A percentile compares a stretch with the other conserved stretches of the same genome.
Conservation (phyloP, 1,140 invertebrate genomes). For the Polyergus mexicanus region DNA sequence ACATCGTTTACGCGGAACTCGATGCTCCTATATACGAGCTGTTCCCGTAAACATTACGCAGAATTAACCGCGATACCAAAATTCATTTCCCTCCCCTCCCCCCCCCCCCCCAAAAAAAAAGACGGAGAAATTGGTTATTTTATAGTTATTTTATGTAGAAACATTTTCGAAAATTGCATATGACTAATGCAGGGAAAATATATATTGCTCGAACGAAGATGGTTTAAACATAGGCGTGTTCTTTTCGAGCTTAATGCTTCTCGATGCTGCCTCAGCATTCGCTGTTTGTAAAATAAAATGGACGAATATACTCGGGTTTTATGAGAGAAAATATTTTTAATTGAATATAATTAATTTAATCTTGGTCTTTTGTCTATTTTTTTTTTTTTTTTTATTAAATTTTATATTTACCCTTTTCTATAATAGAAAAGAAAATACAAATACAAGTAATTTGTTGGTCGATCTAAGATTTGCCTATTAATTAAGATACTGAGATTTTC, state of each 20-base stretch:
- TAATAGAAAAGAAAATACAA: neutral
- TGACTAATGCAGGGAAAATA: conserved; percentile 18
- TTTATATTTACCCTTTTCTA: neutral
- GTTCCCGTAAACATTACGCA: neutral
- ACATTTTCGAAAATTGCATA: neutral
- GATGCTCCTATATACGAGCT: too few relatives aligned
- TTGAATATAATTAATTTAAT: neutral
- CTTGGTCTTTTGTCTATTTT: neutral
- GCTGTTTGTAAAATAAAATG: conserved; percentile 34
- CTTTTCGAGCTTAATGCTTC: neutral
- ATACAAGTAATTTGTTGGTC: neutral
- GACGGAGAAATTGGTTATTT: too few relatives aligned
- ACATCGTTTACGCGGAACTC: neutral
- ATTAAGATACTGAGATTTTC: neutral
- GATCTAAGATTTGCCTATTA: neutral
- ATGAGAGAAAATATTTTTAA: neutral
- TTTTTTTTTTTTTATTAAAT: neutral
- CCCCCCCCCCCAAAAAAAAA: too few relatives aligned
- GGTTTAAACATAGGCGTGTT: conserved; percentile 6
- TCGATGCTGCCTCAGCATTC: neutral
- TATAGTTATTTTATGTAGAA: neutral
- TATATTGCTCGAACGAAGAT: neutral
- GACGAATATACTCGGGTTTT: neutral
- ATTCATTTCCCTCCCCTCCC: too few relatives aligned
- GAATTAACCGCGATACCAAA: neutral